Evolutionary conservation across 2,797 vertebrate genomes (phyloP).

Genomic region (Leptodon cayanensis): DNA sequence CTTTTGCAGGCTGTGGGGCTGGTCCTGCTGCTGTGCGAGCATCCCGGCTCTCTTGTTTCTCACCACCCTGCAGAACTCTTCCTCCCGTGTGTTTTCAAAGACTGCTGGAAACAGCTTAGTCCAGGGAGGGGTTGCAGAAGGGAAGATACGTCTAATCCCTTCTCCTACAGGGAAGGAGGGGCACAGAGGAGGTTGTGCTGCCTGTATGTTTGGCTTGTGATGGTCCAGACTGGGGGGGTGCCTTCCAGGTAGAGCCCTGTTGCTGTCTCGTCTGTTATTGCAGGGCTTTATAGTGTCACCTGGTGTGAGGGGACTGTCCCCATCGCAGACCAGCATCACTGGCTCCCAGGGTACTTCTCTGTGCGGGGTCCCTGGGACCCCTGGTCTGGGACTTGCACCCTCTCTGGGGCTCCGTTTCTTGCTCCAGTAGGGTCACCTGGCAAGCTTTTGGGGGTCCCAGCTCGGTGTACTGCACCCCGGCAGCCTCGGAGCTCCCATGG

Average conservation of each 20-base stretch:
- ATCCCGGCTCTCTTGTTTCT: neutral
- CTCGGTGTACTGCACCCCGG: accelerated
- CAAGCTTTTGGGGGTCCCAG: neutral
- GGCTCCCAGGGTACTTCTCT: neutral
- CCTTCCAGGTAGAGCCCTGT: neutral
- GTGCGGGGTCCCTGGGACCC: neutral
- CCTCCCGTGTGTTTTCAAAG: neutral
- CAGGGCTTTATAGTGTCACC: neutral
- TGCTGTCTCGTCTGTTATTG: neutral
- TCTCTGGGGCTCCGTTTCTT: neutral
- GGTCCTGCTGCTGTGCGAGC: neutral
- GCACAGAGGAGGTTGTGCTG: neutral
- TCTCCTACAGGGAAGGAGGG: neutral
- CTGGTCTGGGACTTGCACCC: neutral
- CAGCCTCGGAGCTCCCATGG: neutral
- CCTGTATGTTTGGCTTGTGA: neutral
- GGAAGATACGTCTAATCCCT: neutral
- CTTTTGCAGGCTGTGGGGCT: neutral
- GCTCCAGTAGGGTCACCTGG: neutral
- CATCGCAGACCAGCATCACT: neutral
- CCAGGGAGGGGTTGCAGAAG: neutral
- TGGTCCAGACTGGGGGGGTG: neutral
- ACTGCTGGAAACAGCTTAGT: neutral
- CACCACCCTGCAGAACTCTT: neutral
- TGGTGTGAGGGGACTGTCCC: neutral